Conservation (phyloP, 2,113 vertebrate genomes). For the Regulus satrapa region DNA sequence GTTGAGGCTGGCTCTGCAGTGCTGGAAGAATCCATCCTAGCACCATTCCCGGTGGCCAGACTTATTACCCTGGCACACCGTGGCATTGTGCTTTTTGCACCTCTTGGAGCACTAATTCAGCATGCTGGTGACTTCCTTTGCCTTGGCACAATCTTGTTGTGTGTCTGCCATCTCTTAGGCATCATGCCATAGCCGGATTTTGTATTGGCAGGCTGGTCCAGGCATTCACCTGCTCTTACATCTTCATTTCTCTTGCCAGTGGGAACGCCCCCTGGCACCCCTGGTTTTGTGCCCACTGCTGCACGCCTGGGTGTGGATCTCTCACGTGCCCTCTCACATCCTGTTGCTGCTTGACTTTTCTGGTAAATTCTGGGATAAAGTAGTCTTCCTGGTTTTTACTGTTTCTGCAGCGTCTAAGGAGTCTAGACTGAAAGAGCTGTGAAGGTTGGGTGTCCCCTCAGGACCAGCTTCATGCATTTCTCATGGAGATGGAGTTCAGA, state of each 20-base stretch:
- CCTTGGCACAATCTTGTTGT: not conserved
- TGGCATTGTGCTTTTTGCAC: not conserved
- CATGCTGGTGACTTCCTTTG: not conserved
- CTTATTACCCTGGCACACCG: no score
- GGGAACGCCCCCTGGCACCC: not conserved
- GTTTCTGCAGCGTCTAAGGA: not conserved
- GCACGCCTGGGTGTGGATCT: not conserved
- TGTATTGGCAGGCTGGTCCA: not conserved
- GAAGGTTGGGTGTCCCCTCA: not conserved
- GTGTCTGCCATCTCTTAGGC: not conserved
- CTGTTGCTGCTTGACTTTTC: not conserved
- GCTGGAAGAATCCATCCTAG: not conserved
- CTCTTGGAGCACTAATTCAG: not conserved
- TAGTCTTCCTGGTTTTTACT: not conserved
- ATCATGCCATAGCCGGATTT: not conserved
- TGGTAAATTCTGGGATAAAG: not conserved
- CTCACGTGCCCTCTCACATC: not conserved
- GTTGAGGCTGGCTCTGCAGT: not conserved
- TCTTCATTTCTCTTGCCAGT: not conserved
- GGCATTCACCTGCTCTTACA: not conserved
- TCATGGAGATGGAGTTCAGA: not conserved
- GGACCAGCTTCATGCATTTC: not conserved
- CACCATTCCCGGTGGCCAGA: accelerated
- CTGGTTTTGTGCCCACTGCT: not conserved
- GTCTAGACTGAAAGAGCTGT: not conserved